phyloP scores from a whole-genome alignment of 2,888 invertebrate species.

The Allacma fusca region DNA sequence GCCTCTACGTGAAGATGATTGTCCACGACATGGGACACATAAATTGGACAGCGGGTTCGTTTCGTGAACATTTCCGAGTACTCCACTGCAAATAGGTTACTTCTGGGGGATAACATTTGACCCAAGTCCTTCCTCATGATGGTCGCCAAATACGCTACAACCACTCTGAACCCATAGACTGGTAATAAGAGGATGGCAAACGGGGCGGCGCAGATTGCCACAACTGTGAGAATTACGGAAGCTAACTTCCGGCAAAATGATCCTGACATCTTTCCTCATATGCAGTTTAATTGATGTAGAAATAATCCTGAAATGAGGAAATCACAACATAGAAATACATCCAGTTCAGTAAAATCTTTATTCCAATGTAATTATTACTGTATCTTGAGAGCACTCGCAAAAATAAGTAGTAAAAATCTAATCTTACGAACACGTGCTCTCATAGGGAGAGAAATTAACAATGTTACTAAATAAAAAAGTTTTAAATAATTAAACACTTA shows the following conservation, averaged over 20 bases:
- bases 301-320: too few relatives aligned
- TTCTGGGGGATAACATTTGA: conserved; percentile 36
- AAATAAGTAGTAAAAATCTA: too few relatives aligned
- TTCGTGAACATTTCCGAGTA: conserved; percentile 31
- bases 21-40: conserved; percentile 34
- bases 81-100: conserved; percentile 40
- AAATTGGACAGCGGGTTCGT: conserved; percentile 34
- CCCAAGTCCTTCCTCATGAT: conserved; percentile 25
- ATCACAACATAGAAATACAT: too few relatives aligned
- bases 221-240: neutral
- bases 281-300: too few relatives aligned
- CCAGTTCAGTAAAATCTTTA: too few relatives aligned
- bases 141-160: conserved; percentile 5
- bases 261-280: neutral
- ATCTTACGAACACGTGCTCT: too few relatives aligned
- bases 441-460: too few relatives aligned
- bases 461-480: too few relatives aligned
- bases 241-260: neutral
- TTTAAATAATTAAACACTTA: too few relatives aligned
- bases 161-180: conserved; percentile 10
- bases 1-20: neutral
- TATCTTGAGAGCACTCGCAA: too few relatives aligned
- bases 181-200: conserved; percentile 29
- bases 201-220: conserved; percentile 14
- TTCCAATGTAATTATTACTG: too few relatives aligned